Evolutionary conservation across 2,113 vertebrate genomes (phyloP).

Genomic region (Motacilla alba): DNA sequence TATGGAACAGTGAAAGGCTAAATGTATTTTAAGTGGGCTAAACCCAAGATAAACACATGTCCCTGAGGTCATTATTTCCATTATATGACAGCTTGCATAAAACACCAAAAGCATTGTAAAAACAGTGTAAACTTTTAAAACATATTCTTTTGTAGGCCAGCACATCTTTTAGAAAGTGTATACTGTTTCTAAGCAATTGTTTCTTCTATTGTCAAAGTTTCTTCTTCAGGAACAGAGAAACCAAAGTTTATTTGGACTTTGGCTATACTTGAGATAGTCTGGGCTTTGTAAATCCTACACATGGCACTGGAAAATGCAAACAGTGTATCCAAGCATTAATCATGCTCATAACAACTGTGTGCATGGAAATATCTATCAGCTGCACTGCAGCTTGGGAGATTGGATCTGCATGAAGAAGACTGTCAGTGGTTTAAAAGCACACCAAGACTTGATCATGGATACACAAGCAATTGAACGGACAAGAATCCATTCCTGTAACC

Average conservation of each 20-base stretch:
- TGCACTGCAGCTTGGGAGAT: not conserved
- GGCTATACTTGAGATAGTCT: not conserved
- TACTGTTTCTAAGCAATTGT: slow-evolving; percentile 56
- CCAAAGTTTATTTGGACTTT: slow-evolving; percentile 38
- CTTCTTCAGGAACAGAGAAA: slow-evolving; percentile 2
- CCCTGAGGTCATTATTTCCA: slow-evolving; percentile 71
- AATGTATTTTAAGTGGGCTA: slow-evolving; percentile 70
- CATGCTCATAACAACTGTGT: not conserved
- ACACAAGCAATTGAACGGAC: not conserved
- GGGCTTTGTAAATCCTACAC: slow-evolving; percentile 23
- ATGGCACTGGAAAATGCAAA: slow-evolving; percentile 32
- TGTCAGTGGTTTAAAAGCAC: not conserved
- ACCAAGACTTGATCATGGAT: not conserved
- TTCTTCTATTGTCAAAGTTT: slow-evolving; percentile 51
- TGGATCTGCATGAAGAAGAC: not conserved
- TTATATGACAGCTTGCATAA: slow-evolving; percentile 68
- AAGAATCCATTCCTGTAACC: not conserved
- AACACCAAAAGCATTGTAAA: slow-evolving; percentile 71
- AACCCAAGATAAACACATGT: slow-evolving; percentile 70
- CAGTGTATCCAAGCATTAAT: slow-evolving; percentile 7
- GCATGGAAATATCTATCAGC: not conserved
- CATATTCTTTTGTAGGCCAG: not conserved
- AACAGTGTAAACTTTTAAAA: slow-evolving; percentile 54
- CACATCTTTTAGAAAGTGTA: slow-evolving; percentile 44
- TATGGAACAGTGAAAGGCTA: slow-evolving; percentile 64